Evolutionary conservation across 2,888 invertebrate species (phyloP), one percentile per base, ranked within the genome.

Genomic region (Masnerella sp.): DNA sequence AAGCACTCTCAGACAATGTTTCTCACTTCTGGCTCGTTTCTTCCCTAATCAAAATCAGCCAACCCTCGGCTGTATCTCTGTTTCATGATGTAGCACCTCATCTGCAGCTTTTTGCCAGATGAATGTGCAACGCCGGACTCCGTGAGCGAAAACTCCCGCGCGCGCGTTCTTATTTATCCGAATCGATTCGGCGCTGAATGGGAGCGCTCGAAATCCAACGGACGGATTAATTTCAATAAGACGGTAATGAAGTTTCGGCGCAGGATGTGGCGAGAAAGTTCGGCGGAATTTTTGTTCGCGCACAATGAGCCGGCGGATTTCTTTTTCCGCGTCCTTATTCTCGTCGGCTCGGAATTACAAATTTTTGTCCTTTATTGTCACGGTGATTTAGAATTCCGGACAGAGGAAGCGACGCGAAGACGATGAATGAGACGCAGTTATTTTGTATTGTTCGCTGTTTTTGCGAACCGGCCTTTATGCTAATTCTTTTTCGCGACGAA

Each of bases 241-340:
- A 54, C 7, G 9, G 30, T 69, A 69, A 69, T 74, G 69, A 74
- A 74, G 69, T 69, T 64, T 64, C 12, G 59, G 51, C 28, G 30
- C 71, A 67, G 72, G 67, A 52, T 70, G 62, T 28, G 56, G 18
- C 49, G 43, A 54, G 58, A 70, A 69, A 72, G 47, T 76, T 75
- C 69, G n/a, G n/a, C 15, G 74, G 74, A 17, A 83, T 83, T 84
- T 84, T 83, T 85, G 75, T 80, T 81, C 76, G 77, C 77, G 79
- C 80, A 85, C 85, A 85, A 85, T 85, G 83, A 81, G 79, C 75
- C 78, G 76, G 80, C 83, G 83, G 82, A 84, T 84, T 84, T 83
- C 83, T 84, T 84, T 82, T 78, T 73, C 73, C 81, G 77, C 65
- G 62, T 78, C 77, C 80, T 81, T 80, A 80, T 84, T 80, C 79